Evolutionary conservation across 2,797 vertebrate species (phyloP), one percentile per base, ranked within the genome.

Genomic region (Lithobates pipiens): DNA sequence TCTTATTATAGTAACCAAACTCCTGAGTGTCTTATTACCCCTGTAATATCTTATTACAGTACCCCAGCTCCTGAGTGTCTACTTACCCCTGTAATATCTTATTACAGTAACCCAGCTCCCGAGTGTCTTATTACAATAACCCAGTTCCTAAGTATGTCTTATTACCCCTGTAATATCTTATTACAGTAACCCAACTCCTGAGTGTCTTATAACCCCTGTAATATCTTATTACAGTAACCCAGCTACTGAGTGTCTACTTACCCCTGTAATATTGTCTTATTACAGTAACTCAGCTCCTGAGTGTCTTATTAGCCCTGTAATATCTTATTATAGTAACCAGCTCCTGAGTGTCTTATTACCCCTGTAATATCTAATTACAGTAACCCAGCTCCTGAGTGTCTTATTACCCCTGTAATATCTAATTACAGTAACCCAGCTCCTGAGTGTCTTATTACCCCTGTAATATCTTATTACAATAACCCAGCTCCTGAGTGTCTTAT

Each of bases 11-110:
- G 29, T 63, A 23, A 36, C 21, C 50, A 10, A 7, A 50, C 75
- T 76, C 75, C 50, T 61, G 50, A 76, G 27, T 63, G 4, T 65
- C 32, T 39, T 77, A 39, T 77, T 61, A 39, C 34, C 75, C 29
- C 18, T 39, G 10, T 76, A 76, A 61, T 34, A 61, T 61, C 21
- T 7, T 61, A 61, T 61, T 23, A 63, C 18, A 77, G 76, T 65
- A 65, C 67, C 76, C 34, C 57, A 5, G 57, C 61, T 77, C 61
- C 39, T 5, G 50, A 54, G 50, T 18, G 16, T 54, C 50, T 18
- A 18, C 18, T 54, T 54, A 54, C 50, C 50, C 50, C 50, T 54
- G 50, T 54, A 54, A 54, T 13, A 54, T 54, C 50, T 16, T 54
- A 54, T 54, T 54, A 54, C 16, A 18, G 50, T 18, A 16, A 54